Base-by-base conservation (phyloP, 2,888 invertebrate species). In the Orchesellides sinensis region DNA sequence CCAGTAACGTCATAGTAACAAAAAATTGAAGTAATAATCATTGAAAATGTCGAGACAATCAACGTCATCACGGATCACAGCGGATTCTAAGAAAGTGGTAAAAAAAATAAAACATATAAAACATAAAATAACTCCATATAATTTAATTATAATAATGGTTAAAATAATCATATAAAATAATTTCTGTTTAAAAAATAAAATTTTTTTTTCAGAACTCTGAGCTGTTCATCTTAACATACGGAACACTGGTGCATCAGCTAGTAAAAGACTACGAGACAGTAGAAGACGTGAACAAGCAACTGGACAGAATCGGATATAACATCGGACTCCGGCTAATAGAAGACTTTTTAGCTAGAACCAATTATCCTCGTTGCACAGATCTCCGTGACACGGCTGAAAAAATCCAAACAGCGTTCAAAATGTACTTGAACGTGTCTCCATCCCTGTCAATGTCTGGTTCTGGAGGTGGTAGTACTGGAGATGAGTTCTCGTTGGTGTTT, bases 311-410 rank as follows among this genome's bases (percentile, higher is more conserved):
- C 91, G 99, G 99, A 3, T 99, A 99, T 90, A 99, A 99, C 90
- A 99, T 99, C 93, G 99, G 99, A 12, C 95, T 99, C 70, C 93
- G 99, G 56, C 91, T 99, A 47, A 98, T 99, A 84, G 99, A 99
- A 91, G 99, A 99, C 90, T 99, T 98, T 89, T 91, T 99, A 10
- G 98, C 99, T 0, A 93, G 98, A 88, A 98, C 96, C 21, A 94
- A 94, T 70, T 94, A 96, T 2, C 95, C 95, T 0, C 92, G 98
- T 54, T 99, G 99, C 90, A 92, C 96, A 89, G 99, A 99, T 90
- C 95, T 99, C 91, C 93, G 97, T 89, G 99, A 99, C 89, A 98
- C 98, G 0, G 98, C 99, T 52, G 99, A 99, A 89, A 96, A 97
- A 90, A 94, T 97, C 87, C 96, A 96, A 89, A 54, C 70, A 0